A percentile compares a stretch with the other conserved stretches of the same genome.
These are phyloP conservation scores for Sphenodon punctatus DNA, from an alignment of 2,797 vertebrate genomes.

Conservation along the genomic window DNA sequence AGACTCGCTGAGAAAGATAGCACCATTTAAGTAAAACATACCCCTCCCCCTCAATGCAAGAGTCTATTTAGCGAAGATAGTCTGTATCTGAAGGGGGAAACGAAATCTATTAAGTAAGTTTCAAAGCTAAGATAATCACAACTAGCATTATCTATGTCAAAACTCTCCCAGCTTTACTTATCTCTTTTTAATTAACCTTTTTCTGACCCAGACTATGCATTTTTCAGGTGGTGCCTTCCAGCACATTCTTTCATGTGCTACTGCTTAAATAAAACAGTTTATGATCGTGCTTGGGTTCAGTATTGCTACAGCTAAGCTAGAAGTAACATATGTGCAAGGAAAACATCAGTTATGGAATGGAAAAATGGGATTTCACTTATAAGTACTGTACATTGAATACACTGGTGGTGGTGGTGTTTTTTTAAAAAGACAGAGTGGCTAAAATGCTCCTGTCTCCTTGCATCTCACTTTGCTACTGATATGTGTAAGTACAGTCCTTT, in stretches of 20 bases:
- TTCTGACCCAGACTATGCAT: constrained; percentile 38
- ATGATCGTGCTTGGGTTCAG: background rate
- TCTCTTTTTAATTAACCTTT: constrained; percentile 57
- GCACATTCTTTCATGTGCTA: constrained; percentile 12
- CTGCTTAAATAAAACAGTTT: constrained; percentile 2
- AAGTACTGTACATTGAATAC: background rate
- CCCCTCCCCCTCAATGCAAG: constrained; percentile 6
- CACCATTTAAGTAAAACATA: constrained; percentile 22
- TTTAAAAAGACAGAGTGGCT: background rate
- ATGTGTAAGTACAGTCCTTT: constrained; percentile 13
- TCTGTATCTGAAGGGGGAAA: background rate
- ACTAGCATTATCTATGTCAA: constrained; percentile 40
- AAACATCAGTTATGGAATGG: background rate
- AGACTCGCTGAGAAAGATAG: constrained; percentile 3
- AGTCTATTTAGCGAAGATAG: constrained; percentile 29
- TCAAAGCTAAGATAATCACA: constrained; percentile 49
- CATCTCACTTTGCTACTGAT: constrained; percentile 19
- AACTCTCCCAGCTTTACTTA: constrained; percentile 37
- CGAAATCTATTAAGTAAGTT: constrained; percentile 44
- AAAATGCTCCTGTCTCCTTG: background rate
- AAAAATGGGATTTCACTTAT: background rate
- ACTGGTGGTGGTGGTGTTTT: too few relatives aligned
- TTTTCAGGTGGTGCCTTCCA: constrained; percentile 9
- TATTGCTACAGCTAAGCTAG: constrained; percentile 11
- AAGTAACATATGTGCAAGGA: background rate